Conservation (phyloP, 1,140 invertebrate species). For the Pseudomyrmex concolor region DNA sequence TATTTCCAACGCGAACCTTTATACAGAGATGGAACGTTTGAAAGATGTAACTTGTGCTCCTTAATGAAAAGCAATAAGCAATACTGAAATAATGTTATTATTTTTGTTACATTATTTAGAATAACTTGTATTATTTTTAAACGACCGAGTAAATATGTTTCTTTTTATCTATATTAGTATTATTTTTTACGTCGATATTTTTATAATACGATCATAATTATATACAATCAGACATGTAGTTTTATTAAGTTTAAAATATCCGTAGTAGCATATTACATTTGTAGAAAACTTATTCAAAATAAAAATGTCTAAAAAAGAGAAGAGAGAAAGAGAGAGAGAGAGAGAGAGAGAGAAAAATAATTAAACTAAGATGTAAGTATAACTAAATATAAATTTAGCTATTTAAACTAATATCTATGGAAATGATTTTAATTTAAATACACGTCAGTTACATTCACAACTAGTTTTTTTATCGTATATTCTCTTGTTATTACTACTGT, state of each 20-base stretch:
- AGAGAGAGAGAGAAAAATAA: not conserved
- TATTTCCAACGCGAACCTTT: not conserved
- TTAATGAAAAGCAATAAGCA: not conserved
- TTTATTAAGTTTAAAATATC: not conserved
- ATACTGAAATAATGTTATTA: no score
- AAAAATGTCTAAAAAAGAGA: not conserved
- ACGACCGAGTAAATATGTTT: no score
- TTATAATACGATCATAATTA: no score
- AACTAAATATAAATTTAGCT: no score
- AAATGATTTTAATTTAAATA: constrained; percentile 25
- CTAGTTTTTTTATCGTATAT: not conserved
- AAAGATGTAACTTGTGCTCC: constrained; percentile 4
- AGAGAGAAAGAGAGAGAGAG: no score
- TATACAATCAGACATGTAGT: no score
- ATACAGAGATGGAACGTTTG: not conserved
- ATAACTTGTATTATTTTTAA: no score
- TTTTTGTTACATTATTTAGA: no score
- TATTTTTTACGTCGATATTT: no score
- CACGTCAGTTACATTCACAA: not conserved
- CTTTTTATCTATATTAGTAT: no score
- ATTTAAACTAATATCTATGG: not conserved
- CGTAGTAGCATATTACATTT: not conserved
- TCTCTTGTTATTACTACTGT: not conserved
- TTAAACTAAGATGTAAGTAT: not conserved
- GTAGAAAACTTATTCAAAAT: constrained; percentile 7